A percentile compares a stretch with the other conserved stretches of the same genome.
These are phyloP conservation scores for Ploceus nigricollis DNA, from an alignment of 2,113 vertebrate species.

Conservation along the genomic window DNA sequence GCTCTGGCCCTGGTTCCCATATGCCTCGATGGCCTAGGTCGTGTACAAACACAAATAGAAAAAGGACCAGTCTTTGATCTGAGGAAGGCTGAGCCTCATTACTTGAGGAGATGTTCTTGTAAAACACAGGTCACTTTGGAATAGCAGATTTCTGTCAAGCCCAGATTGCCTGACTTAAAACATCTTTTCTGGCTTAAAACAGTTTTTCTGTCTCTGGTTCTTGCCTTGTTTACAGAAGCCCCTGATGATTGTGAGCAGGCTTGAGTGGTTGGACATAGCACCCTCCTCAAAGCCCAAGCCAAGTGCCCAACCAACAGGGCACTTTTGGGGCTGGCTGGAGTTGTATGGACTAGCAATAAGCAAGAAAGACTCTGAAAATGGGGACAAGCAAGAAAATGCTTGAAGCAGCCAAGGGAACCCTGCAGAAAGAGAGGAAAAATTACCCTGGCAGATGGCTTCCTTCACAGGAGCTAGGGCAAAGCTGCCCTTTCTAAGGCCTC, in stretches of 20 bases:
- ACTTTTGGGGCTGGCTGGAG: background rate
- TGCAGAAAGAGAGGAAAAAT: background rate
- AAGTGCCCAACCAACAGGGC: background rate
- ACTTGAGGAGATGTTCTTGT: background rate
- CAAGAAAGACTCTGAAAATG: background rate
- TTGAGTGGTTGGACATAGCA: background rate
- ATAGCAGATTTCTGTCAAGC: background rate
- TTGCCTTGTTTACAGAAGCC: background rate
- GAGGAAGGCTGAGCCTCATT: background rate
- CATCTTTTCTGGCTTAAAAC: background rate
- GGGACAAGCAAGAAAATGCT: background rate
- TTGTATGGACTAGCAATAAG: background rate
- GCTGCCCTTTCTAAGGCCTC: background rate
- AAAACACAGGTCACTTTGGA: background rate
- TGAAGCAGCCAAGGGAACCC: background rate
- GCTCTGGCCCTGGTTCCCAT: background rate
- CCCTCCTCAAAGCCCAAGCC: background rate
- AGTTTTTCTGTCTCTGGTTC: background rate
- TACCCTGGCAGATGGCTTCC: background rate
- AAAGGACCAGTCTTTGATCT: background rate
- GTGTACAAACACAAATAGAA: background rate
- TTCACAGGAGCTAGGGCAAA: background rate
- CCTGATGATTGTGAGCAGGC: background rate
- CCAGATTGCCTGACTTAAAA: background rate
- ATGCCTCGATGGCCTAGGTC: rapidly evolving